Percentiles rank a stretch among this genome's conserved stretches.
Conservation (phyloP, 35 echinoderm and acorn worm species). For the Lytechinus pictus region DNA sequence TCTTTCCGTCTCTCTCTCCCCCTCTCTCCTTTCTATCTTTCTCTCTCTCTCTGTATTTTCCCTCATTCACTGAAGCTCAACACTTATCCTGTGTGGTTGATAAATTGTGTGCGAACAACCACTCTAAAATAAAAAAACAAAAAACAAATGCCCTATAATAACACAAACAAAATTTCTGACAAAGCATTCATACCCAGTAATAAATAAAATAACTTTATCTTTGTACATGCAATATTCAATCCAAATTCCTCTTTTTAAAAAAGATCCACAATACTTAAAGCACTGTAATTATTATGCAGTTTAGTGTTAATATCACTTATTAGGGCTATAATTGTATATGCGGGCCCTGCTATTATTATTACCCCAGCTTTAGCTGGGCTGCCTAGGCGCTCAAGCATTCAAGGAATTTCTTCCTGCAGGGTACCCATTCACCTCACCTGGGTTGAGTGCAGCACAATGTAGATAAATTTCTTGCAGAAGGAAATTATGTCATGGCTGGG, state of each 20-base stretch:
- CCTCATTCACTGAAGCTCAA: no score
- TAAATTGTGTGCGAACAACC: background rate
- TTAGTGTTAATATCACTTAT: no score
- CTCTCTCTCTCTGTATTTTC: background rate
- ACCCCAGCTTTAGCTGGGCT: no score
- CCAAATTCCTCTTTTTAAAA: background rate
- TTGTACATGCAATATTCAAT: constrained; percentile 20
- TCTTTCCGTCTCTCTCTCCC: background rate
- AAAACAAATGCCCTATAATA: constrained; percentile 14
- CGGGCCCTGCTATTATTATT: no score
- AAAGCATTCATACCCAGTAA: constrained; percentile 13
- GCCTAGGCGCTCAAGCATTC: no score
- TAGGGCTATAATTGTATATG: no score
- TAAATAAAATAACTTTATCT: background rate
- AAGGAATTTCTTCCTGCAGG: no score
- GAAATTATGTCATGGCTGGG: no score
- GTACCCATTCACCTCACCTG: no score
- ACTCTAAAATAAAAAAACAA: background rate
- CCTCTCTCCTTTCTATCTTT: background rate
- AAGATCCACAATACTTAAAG: background rate
- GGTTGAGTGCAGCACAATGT: no score
- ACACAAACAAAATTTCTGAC: background rate
- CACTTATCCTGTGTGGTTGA: background rate
- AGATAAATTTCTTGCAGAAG: no score
- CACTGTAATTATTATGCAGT: background rate